These are phyloP conservation scores for Drosophila nr. medialis DNA, from an alignment of 2,888 invertebrate species.

Conservation along the genomic window DNA sequence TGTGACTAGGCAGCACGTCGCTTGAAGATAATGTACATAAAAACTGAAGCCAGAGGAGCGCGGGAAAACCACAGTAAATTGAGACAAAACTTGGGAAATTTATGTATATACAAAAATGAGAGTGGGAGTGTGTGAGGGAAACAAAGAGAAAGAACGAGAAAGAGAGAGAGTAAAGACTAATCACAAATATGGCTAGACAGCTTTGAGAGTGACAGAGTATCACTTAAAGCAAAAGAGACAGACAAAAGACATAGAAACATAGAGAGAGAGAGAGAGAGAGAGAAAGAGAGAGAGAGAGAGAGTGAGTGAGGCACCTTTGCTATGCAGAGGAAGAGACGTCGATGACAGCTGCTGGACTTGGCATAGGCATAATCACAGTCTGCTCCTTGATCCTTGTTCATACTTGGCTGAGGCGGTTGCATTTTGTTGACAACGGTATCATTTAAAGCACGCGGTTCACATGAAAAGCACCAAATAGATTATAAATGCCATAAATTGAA, in stretches of 20 bases:
- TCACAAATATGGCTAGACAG: not conserved
- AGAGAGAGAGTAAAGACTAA: not conserved
- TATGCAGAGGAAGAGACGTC: slow-evolving; percentile 74
- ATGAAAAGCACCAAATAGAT: slow-evolving; percentile 16
- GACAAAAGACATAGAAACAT: not conserved
- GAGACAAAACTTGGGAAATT: slow-evolving; percentile 8
- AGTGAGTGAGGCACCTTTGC: slow-evolving; percentile 71
- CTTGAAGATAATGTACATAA: not conserved
- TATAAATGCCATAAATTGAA: slow-evolving; percentile 12
- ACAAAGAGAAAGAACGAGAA: not conserved
- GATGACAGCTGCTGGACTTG: slow-evolving; percentile 72
- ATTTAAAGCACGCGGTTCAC: slow-evolving; percentile 31
- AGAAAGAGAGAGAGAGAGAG: not conserved
- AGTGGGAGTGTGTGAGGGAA: not conserved
- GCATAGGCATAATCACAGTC: slow-evolving; percentile 41
- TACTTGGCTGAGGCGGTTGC: slow-evolving; percentile 31
- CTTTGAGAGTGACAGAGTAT: not conserved
- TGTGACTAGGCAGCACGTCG: not conserved
- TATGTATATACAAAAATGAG: not conserved
- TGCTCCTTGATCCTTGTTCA: slow-evolving; percentile 37
- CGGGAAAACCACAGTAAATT: not conserved
- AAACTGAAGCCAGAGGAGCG: slow-evolving; percentile 5
- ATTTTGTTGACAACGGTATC: slow-evolving; percentile 29
- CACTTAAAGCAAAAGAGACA: not conserved
- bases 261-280: not conserved